Conservation (phyloP, 2,888 invertebrate species). For the Conistra vaccinii region DNA sequence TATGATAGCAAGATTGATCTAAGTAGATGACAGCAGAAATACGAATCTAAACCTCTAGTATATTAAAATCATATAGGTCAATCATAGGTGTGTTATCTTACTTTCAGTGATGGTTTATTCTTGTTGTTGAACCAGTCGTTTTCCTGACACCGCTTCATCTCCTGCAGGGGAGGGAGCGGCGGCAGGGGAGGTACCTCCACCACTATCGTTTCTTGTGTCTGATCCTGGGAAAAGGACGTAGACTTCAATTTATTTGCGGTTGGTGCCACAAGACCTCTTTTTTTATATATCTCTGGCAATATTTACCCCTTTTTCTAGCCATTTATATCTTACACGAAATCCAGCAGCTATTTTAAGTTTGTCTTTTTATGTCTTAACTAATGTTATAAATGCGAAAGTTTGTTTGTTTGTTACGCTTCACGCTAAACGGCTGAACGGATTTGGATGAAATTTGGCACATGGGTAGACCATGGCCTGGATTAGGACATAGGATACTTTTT, state of each 20-base stretch:
- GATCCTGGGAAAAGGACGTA: constrained; percentile 70
- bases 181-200: constrained; percentile 79
- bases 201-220: constrained; percentile 76
- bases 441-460: no score
- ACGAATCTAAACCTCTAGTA: neutral
- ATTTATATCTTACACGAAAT: neutral
- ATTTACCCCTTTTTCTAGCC: neutral
- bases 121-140: constrained; percentile 79
- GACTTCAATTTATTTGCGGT: neutral
- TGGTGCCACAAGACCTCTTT: neutral
- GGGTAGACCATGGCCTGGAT: no score
- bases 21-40: neutral
- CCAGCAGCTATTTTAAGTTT: neutral
- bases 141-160: constrained; percentile 82
- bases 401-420: no score
- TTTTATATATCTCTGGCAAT: neutral
- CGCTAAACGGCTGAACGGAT: no score
- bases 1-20: neutral
- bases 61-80: neutral
- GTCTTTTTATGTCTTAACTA: no score
- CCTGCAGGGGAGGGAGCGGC: constrained; percentile 81
- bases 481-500: no score
- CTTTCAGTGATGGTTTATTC: constrained; percentile 79
- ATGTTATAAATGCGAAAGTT: no score
- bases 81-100: constrained; percentile 42